Base-by-base conservation (phyloP, 2,797 vertebrate species). In the Myripristis murdjan region DNA sequence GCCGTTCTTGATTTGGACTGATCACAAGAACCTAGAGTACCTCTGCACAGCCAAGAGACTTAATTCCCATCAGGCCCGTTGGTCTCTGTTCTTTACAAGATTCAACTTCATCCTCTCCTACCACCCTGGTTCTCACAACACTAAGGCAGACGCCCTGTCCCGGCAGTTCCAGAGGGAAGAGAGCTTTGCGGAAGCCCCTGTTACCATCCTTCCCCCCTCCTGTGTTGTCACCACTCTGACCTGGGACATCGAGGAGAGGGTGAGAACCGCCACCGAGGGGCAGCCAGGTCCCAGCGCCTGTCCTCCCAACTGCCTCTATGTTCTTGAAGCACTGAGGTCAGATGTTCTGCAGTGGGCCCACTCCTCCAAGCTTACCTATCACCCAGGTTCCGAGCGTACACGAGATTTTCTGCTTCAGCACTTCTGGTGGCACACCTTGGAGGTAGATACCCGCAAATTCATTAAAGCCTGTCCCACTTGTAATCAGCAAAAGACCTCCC, bases 41-140 rank as follows among this genome's bases (percentile, higher is more conserved):
- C n/a, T n/a, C n/a, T n/a, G n/a, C n/a, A n/a, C n/a, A n/a, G n/a
- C n/a, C n/a, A n/a, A n/a, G n/a, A n/a, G n/a, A n/a, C n/a, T n/a
- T 1, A 66, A 66, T 11, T 22, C 64, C 24, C 18, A 41, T 5
- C 64, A 67, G n/a, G n/a, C n/a, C n/a, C n/a, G n/a, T n/a, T n/a
- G 18, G 64, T 20, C 53, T 0, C 35, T 46, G 0, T 67, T 53
- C 22, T 51, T 51, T 24, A 11, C 10, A 2, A 26, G 31, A 0
- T 53, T 64, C 28, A 12, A 35, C 9, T 64, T 64, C 12, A 39
- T 33, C 2, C 1, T 31, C 4, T 31, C 28, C 7, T 31, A 31
- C 31, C 7, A 28, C 28, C 28, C 28, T 31, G 28, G 62, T 2
- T 37, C 62, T 14, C 33, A 18, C 7, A 64, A 64, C 15, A 15